Evolutionary conservation across 2,888 invertebrate genomes (phyloP).

Genomic region (Axea sp.): DNA sequence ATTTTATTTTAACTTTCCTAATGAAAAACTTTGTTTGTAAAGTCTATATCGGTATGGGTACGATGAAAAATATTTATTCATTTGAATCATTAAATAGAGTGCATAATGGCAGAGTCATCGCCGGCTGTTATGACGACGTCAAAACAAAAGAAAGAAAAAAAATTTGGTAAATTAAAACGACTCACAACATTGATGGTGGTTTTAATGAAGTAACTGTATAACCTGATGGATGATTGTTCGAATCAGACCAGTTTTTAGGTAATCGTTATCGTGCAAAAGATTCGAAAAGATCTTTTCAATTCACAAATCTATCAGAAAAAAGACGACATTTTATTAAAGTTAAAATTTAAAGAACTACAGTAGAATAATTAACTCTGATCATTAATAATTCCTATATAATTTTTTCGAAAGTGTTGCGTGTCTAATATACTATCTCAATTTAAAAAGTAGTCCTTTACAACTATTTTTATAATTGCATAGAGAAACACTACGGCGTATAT

Average conservation of each 20-base stretch:
- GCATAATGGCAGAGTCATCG: slow-evolving; percentile 31
- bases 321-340: too few relatives aligned
- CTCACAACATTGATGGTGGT: slow-evolving; percentile 23
- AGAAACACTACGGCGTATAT: too few relatives aligned
- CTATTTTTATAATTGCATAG: too few relatives aligned
- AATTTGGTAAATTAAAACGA: slow-evolving; percentile 31
- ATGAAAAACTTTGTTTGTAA: too few relatives aligned
- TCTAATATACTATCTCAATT: too few relatives aligned
- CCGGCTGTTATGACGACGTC: slow-evolving; percentile 19
- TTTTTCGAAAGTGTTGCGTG: too few relatives aligned
- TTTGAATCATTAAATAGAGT: slow-evolving; percentile 44
- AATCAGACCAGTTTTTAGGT: slow-evolving; percentile 52
- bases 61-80: slow-evolving; percentile 14
- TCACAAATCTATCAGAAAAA: slow-evolving; percentile 38
- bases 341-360: too few relatives aligned
- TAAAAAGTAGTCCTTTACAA: too few relatives aligned
- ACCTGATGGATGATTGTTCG: slow-evolving; percentile 42
- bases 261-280: too few relatives aligned
- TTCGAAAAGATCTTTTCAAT: slow-evolving; percentile 49
- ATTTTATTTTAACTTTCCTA: slow-evolving; percentile 40
- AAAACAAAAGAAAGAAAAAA: slow-evolving; percentile 14
- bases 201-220: slow-evolving; percentile 47
- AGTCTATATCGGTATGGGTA: too few relatives aligned
- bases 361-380: too few relatives aligned
- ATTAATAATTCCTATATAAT: too few relatives aligned